Base-by-base conservation (phyloP, 2,888 invertebrate species). In the Torymus texanus region DNA sequence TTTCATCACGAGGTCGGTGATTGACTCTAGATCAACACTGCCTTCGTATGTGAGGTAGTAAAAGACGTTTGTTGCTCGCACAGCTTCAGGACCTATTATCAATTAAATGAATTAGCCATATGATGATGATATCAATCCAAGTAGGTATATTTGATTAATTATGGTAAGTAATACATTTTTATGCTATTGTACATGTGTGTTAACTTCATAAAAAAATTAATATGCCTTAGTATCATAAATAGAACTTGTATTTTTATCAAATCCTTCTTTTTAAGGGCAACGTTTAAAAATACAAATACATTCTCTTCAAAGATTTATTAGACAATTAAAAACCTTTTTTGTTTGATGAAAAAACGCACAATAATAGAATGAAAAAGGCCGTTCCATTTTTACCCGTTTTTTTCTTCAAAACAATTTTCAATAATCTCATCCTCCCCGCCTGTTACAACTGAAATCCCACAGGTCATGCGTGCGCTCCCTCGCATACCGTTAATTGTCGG, bases 41-140 rank as follows among this genome's bases (percentile, higher is more conserved):
- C 99, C 99, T 91, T 99, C 99, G 91, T 99, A 99, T 0, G 99
- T 99, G 82, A 99, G 93, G 91, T 99, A 99, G 92, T 99, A 99
- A 92, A 99, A 99, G 18, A 99, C 98, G 91, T 99, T 99, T 16
- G 98, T 98, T 1, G 99, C 98, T 75, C 99, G 93, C 56, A 99
- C 95, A 1, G 99, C 99, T 91, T 99, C 98, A 0, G 99, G 98
- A 61, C 98, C 95, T 95, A 71, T 56, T 67, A 51, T 41, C 21
- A 65, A 18, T 18, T 65, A 29, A 4, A 0, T 5, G 3, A 2
- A 29, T 29, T 24, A 24, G 24, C 3, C 3, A 3, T 24, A 3
- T 24, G 24, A 24, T 3, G 29, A 29, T 5, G 29, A 29, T 29
- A 29, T 29, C 29, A 29, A 29, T 1, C 29, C 3, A 29, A 29